Conservation (phyloP, 2,113 vertebrate genomes). For the Himantopus leucocephalus region DNA sequence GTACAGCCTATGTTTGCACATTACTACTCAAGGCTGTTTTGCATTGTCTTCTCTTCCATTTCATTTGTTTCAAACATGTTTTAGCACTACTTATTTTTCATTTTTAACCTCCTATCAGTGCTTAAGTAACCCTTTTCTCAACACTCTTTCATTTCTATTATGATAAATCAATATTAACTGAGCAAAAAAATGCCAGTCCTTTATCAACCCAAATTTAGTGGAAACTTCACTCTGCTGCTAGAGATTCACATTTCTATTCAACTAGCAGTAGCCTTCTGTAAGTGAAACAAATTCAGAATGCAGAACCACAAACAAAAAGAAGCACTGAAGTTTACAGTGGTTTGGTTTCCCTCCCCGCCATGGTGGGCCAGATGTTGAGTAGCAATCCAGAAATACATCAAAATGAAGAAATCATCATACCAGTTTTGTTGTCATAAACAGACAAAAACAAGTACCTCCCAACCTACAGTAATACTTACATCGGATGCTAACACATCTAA, state of each 20-base stretch:
- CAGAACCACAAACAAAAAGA: neutral
- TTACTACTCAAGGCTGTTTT: neutral
- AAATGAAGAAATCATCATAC: neutral
- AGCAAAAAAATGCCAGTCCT: neutral
- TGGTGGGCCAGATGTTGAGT: neutral
- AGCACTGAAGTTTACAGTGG: neutral
- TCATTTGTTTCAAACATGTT: neutral
- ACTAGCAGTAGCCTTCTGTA: neutral
- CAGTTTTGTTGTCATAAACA: neutral
- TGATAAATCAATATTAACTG: neutral
- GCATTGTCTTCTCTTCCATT: neutral
- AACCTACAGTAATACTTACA: neutral
- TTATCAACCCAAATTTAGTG: neutral
- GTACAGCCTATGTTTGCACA: neutral
- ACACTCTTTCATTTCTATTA: neutral
- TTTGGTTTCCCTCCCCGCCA: neutral
- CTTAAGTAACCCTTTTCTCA: neutral
- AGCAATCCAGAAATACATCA: neutral
- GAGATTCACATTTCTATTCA: neutral
- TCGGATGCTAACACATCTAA: neutral
- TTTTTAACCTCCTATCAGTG: neutral
- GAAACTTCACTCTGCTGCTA: neutral
- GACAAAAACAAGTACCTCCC: neutral
- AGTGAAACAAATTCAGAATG: neutral
- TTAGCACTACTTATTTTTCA: neutral